Evolutionary conservation across 2,888 invertebrate species (phyloP).

Genomic region (Ceramica pisi): DNA sequence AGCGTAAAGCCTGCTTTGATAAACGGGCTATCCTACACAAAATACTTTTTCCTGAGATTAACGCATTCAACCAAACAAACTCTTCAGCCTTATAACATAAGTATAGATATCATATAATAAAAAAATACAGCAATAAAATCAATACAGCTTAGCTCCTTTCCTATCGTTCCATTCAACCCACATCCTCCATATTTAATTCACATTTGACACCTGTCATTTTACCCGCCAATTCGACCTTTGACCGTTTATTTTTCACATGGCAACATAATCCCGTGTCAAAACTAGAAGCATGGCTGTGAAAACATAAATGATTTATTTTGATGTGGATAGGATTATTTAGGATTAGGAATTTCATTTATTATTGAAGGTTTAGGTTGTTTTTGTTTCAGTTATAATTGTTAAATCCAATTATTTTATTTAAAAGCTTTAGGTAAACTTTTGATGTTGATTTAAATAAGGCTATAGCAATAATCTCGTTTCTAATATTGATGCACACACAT

Average conservation of each 20-base stretch:
- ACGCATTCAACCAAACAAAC: no score
- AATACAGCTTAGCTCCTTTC: not conserved
- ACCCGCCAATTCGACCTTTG: slow-evolving; percentile 76
- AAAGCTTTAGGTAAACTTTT: no score
- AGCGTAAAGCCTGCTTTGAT: no score
- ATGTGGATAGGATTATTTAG: slow-evolving; percentile 50
- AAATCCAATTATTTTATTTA: no score
- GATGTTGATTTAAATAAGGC: not conserved
- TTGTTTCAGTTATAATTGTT: not conserved
- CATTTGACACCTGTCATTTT: slow-evolving; percentile 85
- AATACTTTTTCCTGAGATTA: no score
- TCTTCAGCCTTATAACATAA: no score
- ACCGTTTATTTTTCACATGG: slow-evolving; percentile 77
- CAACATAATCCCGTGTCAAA: slow-evolving; percentile 70
- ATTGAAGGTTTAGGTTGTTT: slow-evolving; percentile 16
- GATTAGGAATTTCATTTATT: slow-evolving; percentile 30
- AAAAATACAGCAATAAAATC: not conserved
- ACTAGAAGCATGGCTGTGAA: slow-evolving; percentile 59
- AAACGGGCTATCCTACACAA: not conserved
- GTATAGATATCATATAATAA: not conserved
- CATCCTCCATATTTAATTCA: slow-evolving; percentile 77
- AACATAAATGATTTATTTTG: slow-evolving; percentile 57
- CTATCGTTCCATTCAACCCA: slow-evolving; percentile 38
- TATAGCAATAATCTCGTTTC: no score
- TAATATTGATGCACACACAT: no score